phyloP scores from a whole-genome alignment of 2,797 vertebrate species.

The Syncerus caffer region DNA sequence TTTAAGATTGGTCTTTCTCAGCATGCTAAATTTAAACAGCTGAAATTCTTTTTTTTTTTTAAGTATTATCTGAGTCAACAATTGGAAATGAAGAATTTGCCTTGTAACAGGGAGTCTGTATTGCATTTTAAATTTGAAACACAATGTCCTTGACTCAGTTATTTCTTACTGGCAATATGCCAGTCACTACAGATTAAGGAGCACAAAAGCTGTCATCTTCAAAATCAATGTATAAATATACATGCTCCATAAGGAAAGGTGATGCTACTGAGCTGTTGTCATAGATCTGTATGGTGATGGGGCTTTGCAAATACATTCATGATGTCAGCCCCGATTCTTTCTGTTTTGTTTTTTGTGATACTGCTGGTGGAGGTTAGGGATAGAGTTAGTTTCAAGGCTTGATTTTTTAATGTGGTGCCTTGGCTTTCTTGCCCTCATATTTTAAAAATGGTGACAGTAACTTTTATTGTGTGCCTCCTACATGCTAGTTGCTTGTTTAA shows the following conservation, averaged over 20 bases:
- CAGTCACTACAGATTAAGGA: background rate
- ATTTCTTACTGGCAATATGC: constrained; percentile 46
- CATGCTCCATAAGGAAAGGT: background rate
- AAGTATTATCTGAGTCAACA: constrained; percentile 65
- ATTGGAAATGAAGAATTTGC: constrained; percentile 53
- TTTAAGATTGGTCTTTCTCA: constrained; percentile 67
- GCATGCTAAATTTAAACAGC: constrained; percentile 68
- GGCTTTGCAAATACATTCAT: background rate
- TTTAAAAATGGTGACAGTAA: background rate
- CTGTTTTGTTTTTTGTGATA: background rate
- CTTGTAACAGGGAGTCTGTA: constrained; percentile 40
- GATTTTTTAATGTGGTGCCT: background rate
- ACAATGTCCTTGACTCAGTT: constrained; percentile 26
- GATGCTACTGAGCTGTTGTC: background rate
- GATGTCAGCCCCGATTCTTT: background rate
- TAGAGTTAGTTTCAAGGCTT: background rate
- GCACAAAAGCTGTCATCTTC: background rate
- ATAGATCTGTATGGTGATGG: background rate
- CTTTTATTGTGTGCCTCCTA: background rate
- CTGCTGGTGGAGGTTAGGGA: background rate
- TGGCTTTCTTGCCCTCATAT: background rate
- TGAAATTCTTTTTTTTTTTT: constrained; percentile 33
- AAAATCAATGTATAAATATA: background rate
- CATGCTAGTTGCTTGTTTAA: background rate
- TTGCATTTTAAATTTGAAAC: constrained; percentile 29